Conservation (phyloP, 2,113 vertebrate genomes). For the Zapus hudsonius region DNA sequence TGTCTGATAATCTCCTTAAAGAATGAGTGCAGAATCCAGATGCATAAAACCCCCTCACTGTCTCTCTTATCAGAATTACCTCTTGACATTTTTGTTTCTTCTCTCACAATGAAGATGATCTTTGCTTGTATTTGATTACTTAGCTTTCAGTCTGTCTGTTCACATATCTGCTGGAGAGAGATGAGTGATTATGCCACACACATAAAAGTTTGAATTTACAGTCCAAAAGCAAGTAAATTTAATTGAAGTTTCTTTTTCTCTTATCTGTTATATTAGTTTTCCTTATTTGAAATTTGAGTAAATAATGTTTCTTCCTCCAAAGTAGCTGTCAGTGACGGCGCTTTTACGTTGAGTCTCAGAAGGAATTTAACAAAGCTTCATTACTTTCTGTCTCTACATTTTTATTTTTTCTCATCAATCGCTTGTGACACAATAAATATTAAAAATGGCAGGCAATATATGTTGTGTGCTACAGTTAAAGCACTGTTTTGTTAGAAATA, state of each 20-base stretch:
- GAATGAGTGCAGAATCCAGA: not conserved
- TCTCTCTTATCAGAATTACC: not conserved
- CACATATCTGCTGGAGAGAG: not conserved
- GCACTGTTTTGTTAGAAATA: conserved; percentile 77
- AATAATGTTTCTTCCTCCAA: conserved; percentile 24
- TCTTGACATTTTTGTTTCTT: not conserved
- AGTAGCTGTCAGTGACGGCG: not conserved
- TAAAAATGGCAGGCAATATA: conserved; percentile 60
- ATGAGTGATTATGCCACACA: not conserved
- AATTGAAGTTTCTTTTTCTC: not conserved
- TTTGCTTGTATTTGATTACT: not conserved
- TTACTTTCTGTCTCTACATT: conserved; percentile 46
- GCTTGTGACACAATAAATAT: conserved; percentile 69
- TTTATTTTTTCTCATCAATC: conserved; percentile 60
- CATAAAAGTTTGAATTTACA: not conserved
- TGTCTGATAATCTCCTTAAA: not conserved
- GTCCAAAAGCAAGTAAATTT: conserved; percentile 7
- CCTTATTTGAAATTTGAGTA: conserved; percentile 58
- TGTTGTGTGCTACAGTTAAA: conserved; percentile 64
- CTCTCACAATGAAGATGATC: not conserved
- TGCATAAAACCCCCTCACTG: fast-evolving
- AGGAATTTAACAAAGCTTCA: conserved; percentile 23
- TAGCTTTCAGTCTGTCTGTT: not conserved
- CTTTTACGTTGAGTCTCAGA: conserved; percentile 11
- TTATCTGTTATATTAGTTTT: conserved; percentile 22